phyloP scores from a whole-genome alignment of 2,113 vertebrate species.

The Xiphias gladius region DNA sequence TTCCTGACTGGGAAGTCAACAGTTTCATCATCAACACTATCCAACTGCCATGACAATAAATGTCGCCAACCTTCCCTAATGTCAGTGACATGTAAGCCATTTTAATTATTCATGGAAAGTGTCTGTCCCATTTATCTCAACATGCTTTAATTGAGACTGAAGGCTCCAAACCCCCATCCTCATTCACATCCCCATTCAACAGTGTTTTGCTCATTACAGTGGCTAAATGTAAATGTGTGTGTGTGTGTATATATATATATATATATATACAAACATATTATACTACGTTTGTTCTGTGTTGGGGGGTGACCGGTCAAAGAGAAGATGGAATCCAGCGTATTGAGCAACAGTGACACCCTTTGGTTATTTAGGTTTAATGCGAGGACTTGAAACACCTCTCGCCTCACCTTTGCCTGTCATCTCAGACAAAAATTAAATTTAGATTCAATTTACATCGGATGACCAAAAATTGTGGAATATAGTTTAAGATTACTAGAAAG shows the following conservation, averaged over 20 bases:
- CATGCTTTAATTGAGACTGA: slow-evolving; percentile 73
- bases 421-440: neutral
- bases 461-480: neutral
- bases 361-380: slow-evolving; percentile 35
- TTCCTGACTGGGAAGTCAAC: slow-evolving; percentile 70
- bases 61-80: slow-evolving; percentile 71
- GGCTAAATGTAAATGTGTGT: neutral
- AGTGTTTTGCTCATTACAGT: slow-evolving; percentile 31
- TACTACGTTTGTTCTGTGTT: neutral
- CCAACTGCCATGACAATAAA: slow-evolving; percentile 63
- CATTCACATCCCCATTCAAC: slow-evolving; percentile 39
- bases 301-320: neutral
- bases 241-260: neutral
- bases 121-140: slow-evolving; percentile 75
- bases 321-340: neutral
- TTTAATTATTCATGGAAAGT: slow-evolving; percentile 80
- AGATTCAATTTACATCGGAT: neutral
- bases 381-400: neutral
- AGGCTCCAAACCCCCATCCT: slow-evolving; percentile 45
- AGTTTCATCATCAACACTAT: slow-evolving; percentile 62
- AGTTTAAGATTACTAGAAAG: neutral
- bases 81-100: slow-evolving; percentile 76
- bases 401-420: neutral
- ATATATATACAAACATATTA: neutral
- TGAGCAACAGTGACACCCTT: slow-evolving; percentile 67